Evolutionary conservation across 2,888 invertebrate genomes (phyloP), one percentile per base, ranked within the genome.

Genomic region (Phaedon cochleariae): DNA sequence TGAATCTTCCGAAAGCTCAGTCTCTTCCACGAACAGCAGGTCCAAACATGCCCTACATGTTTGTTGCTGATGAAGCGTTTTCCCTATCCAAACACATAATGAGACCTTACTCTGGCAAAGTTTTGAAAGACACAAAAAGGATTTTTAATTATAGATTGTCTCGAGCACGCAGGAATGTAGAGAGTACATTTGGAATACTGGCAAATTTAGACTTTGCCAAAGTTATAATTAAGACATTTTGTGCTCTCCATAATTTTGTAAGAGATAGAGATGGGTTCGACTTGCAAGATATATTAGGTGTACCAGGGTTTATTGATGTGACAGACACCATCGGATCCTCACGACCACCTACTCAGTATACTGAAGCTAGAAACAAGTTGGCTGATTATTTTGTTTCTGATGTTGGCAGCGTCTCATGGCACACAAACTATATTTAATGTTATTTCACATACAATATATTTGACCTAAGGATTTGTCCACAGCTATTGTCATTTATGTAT

Each of bases 401-500:
- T n/a, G n/a, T n/a, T n/a, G n/a, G n/a, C 52, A 59, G 59, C 52
- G 41, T 63, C 31, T 52, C 63, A 26, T 63, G 63, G 63, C 52
- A 58, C 31, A 63, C 29, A 26, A 52, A 52, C 15, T 52, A 52
- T 52, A 52, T 52, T 52, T 26, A 22, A 52, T 21, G 21, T 51
- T 52, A 22, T 52, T 52, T 52, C 7, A 29, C 21, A 52, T 52
- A 26, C 31, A 29, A n/a, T n/a, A n/a, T n/a, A n/a, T n/a, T n/a
- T n/a, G n/a, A n/a, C n/a, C n/a, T n/a, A n/a, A n/a, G n/a, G n/a
- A n/a, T n/a, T n/a, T n/a, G n/a, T n/a, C 17, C 15, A n/a, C n/a
- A n/a, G n/a, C n/a, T n/a, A n/a, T n/a, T n/a, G n/a, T n/a, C n/a
- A n/a, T n/a, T n/a, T n/a, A n/a, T n/a, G n/a, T n/a, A n/a, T n/a